These are phyloP conservation scores for Ambastaia sidthimunki DNA, from an alignment of 2,797 vertebrate genomes.

Conservation along the genomic window DNA sequence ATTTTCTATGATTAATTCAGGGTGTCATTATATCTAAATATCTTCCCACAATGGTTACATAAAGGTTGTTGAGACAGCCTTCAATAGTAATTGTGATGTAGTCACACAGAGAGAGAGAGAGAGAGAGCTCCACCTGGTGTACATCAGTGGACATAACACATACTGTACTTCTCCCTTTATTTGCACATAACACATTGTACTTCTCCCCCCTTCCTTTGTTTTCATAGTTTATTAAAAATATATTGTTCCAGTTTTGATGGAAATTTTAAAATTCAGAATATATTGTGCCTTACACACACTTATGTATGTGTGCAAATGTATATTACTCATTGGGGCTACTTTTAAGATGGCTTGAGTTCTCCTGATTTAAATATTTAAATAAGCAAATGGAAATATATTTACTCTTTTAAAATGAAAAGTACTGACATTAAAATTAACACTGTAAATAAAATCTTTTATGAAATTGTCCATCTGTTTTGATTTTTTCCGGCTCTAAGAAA, in stretches of 20 bases:
- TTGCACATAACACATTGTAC: too few species aligned
- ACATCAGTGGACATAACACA: slow-evolving; percentile 13
- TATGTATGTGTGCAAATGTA: neutral
- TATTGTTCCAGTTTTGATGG: slow-evolving; percentile 43
- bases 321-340: neutral
- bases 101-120: neutral
- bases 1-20: slow-evolving; percentile 28
- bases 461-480: neutral
- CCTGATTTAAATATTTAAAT: slow-evolving; percentile 50
- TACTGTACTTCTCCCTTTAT: neutral
- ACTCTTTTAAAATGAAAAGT: slow-evolving; percentile 30
- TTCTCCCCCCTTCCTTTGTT: neutral
- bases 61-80: neutral
- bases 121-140: slow-evolving; percentile 24
- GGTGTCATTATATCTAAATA: slow-evolving; percentile 7
- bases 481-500: neutral
- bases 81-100: neutral
- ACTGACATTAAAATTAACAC: slow-evolving; percentile 52
- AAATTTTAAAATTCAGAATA: slow-evolving; percentile 1
- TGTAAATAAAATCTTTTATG: slow-evolving; percentile 66
- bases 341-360: slow-evolving; percentile 4
- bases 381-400: slow-evolving; percentile 39
- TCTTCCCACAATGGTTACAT: slow-evolving; percentile 10
- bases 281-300: slow-evolving; percentile 39
- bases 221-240: slow-evolving; percentile 15